Evolutionary conservation across 2,797 vertebrate species (phyloP).

Genomic region (Clarias pachynema): DNA sequence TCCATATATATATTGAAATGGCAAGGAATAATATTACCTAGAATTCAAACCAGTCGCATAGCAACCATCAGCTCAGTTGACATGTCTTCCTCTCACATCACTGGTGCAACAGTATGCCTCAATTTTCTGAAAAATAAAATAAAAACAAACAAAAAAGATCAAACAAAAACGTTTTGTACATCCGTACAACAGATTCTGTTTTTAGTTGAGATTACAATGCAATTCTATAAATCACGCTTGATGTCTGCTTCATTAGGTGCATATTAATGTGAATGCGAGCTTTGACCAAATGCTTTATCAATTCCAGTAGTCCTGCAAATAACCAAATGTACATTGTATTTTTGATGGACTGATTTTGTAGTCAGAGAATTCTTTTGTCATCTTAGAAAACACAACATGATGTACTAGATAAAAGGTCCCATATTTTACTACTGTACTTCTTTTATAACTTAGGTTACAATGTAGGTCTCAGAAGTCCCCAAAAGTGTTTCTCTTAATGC

Average conservation of each 20-base stretch:
- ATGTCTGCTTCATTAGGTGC: too few species aligned
- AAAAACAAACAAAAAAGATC: too few species aligned
- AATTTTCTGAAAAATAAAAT: not conserved
- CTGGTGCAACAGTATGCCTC: not conserved
- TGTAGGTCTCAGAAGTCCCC: too few species aligned
- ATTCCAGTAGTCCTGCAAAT: too few species aligned
- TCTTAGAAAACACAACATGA: too few species aligned
- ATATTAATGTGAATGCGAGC: not conserved
- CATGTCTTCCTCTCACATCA: not conserved
- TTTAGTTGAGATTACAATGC: not conserved
- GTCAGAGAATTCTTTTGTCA: too few species aligned
- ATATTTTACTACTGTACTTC: too few species aligned
- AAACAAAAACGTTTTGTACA: not conserved
- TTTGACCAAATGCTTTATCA: not conserved
- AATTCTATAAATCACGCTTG: too few species aligned
- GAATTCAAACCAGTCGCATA: slow-evolving; percentile 1
- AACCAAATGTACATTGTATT: not conserved
- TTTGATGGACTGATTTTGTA: too few species aligned
- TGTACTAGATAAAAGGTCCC: too few species aligned
- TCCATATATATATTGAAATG: not conserved
- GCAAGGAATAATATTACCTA: not conserved
- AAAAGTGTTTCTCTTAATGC: too few species aligned
- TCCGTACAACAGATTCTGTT: not conserved
- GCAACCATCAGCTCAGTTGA: not conserved
- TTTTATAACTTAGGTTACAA: too few species aligned